phyloP scores from a whole-genome alignment of 1,140 invertebrate species.

The Musca vetustissima region DNA sequence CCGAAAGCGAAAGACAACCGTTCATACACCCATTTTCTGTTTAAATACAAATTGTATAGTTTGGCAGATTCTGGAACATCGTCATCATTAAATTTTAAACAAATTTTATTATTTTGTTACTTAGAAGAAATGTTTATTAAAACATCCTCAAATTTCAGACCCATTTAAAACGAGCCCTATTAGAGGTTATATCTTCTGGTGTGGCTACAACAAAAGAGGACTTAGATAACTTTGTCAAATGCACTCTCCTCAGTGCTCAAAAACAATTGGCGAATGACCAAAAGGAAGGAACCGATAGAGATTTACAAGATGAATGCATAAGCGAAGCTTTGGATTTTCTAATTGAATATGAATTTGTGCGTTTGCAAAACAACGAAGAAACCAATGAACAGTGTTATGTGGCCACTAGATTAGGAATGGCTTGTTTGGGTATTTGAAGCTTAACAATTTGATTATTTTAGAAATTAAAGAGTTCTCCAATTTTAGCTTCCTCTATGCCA shows the following conservation, averaged over 20 bases:
- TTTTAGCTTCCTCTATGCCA: conserved; percentile 78
- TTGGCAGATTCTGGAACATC: too few relatives aligned
- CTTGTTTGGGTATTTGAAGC: conserved; percentile 69
- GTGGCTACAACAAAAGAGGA: conserved; percentile 73
- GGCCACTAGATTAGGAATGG: conserved; percentile 85
- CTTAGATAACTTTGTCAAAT: conserved; percentile 76
- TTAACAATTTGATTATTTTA: not conserved
- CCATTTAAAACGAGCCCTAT: conserved; percentile 65
- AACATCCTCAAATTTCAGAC: conserved; percentile 36
- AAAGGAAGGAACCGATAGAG: conserved; percentile 38
- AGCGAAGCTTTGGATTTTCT: conserved; percentile 57
- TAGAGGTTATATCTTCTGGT: conserved; percentile 87
- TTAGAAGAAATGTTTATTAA: too few relatives aligned
- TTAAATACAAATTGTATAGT: too few relatives aligned
- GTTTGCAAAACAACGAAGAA: conserved; percentile 58
- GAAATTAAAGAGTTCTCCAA: not conserved
- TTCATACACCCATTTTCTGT: too few relatives aligned
- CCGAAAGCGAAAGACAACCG: too few relatives aligned
- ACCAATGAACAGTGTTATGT: conserved; percentile 62
- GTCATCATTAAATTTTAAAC: too few relatives aligned
- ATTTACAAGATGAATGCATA: conserved; percentile 31
- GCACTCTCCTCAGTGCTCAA: conserved; percentile 66
- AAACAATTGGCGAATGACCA: conserved; percentile 32
- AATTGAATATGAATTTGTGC: conserved; percentile 62
- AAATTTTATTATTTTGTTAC: too few relatives aligned